Evolutionary conservation across 2,888 invertebrate species (phyloP), one percentile per base, ranked within the genome.

Genomic region (Magallana nippona): DNA sequence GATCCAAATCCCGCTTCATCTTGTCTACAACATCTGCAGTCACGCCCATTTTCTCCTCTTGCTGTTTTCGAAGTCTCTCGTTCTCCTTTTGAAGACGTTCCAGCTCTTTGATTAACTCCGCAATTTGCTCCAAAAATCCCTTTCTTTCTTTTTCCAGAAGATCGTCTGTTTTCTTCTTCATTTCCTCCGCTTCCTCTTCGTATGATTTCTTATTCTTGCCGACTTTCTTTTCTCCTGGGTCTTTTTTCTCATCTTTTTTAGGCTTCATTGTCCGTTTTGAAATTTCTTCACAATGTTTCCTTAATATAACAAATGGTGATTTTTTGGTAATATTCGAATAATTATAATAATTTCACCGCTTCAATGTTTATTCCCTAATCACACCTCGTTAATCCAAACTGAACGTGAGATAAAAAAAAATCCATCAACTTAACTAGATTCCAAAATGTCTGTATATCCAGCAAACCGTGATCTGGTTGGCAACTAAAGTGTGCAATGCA

Each of bases 1-100:
- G 56, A 55, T 86, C 83, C 44, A 86, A 77, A 55, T 84, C 82
- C 62, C 82, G 79, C 78, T 82, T 86, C 44, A 80, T 79, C 81
- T 82, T 83, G 17, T 82, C 83, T 1, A 84, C 77, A 1, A 78
- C 60, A 5, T 86, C 85, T 17, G 82, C 19, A 1, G 85, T 60
- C 1, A 82, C 77, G 0, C 83, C 83, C 60, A 79, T 71, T 10
- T 79, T 81, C 8, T 81, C 57, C 19, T 83, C 81, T 55, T 84
- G 82, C 19, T 83, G 82, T 3, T 71, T 71, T n/a, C 77, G 57
- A 27, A 86, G 83, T 81, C 63, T 83, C 55, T 86, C 85, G 44
- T 86, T 86, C 22, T 86, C 85, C 32, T 32, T n/a, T 60, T 78
- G 80, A 22, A 82, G 58, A 27, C 71, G 63, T 80, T 84, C 79